phyloP scores from a whole-genome alignment of 2,113 vertebrate species.

The Clarias macrocephalus region DNA sequence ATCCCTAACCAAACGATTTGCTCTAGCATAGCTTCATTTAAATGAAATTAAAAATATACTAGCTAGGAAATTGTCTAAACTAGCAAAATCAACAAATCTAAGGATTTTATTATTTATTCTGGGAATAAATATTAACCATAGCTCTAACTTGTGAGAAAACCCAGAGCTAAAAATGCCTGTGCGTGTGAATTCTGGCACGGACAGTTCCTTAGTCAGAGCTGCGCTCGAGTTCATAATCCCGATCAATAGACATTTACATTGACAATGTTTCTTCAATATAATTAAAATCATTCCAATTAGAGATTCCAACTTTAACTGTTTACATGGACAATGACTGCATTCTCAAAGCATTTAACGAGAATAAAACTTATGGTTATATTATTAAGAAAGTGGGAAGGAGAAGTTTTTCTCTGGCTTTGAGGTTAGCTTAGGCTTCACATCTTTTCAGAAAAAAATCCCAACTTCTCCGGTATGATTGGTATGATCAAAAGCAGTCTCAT shows the following conservation, averaged over 20 bases:
- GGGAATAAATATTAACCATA: not conserved
- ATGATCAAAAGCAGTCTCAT: no score
- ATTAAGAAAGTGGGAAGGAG: no score
- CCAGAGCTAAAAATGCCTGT: not conserved
- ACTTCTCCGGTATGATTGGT: no score
- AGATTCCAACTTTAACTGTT: no score
- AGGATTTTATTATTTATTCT: not conserved
- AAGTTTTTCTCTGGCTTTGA: no score
- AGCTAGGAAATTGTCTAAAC: constrained; percentile 54
- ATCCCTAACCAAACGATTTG: constrained; percentile 64
- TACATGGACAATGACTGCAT: no score
- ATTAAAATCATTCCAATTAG: no score
- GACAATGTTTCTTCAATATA: no score
- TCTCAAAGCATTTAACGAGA: no score
- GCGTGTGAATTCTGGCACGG: not conserved
- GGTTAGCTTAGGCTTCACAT: no score
- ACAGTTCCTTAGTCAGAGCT: not conserved
- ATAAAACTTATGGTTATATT: no score
- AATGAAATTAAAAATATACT: constrained; percentile 58
- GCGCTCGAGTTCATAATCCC: not conserved
- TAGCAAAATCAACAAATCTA: constrained; percentile 49
- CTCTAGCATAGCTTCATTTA: constrained; percentile 63
- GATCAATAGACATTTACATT: not conserved
- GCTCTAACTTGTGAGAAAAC: not conserved
- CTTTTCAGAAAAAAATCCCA: no score